Evolutionary conservation across 2,113 vertebrate genomes (phyloP).

Genomic region (Polypterus senegalus): DNA sequence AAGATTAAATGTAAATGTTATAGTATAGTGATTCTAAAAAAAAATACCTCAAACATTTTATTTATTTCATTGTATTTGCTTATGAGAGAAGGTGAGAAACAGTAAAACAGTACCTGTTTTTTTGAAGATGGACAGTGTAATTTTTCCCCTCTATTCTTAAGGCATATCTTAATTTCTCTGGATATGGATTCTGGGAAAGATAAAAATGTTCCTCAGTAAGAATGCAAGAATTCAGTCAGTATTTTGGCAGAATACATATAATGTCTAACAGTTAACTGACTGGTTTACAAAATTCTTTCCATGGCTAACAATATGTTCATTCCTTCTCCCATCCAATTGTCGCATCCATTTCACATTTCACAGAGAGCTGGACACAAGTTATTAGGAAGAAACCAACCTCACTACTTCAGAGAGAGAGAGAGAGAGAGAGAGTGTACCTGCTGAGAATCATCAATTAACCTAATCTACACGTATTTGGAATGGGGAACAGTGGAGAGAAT

Average conservation of each 20-base stretch:
- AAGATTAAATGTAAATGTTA: neutral
- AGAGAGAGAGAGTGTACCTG: neutral
- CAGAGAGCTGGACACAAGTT: neutral
- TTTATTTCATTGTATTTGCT: neutral
- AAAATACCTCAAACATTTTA: neutral
- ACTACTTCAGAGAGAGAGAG: neutral
- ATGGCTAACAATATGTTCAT: conserved; percentile 1
- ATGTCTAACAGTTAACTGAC: conserved; percentile 26
- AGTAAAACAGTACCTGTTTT: conserved; percentile 45
- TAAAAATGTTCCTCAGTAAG: conserved; percentile 5
- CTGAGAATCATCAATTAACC: neutral
- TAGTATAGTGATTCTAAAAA: neutral
- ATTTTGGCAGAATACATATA: neutral
- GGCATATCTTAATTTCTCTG: conserved; percentile 42
- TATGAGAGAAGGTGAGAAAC: neutral
- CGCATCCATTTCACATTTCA: neutral
- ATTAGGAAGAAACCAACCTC: neutral
- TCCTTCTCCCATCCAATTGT: neutral
- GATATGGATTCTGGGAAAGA: conserved; percentile 33
- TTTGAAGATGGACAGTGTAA: conserved; percentile 46
- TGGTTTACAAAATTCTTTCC: neutral
- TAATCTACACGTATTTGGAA: neutral
- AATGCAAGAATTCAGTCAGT: neutral
- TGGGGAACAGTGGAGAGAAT: neutral
- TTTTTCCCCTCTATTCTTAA: conserved; percentile 39